Conservation (phyloP, 2,797 vertebrate genomes). For the Eulemur rubriventer region DNA sequence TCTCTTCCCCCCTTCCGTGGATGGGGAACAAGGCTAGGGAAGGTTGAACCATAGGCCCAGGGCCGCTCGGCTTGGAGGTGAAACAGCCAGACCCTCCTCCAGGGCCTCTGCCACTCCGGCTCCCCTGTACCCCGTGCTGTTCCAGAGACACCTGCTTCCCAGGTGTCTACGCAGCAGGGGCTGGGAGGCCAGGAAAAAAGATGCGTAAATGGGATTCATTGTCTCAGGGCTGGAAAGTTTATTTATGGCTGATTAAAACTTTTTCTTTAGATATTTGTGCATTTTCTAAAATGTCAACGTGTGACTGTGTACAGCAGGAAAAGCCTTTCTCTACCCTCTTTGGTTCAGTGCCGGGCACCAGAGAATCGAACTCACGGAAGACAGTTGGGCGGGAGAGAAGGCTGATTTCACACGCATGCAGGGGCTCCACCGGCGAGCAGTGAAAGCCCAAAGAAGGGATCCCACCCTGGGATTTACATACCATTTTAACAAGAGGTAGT, state of each 20-base stretch:
- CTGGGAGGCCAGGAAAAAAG: not conserved
- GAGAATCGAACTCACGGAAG: not conserved
- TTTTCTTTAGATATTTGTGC: not conserved
- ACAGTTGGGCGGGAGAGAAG: not conserved
- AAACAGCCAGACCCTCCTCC: too few species aligned
- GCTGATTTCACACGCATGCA: not conserved
- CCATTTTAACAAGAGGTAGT: not conserved
- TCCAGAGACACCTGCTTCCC: accelerated
- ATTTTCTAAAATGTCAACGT: not conserved
- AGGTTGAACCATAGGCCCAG: not conserved
- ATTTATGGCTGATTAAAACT: not conserved
- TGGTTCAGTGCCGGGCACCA: not conserved
- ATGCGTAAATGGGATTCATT: not conserved
- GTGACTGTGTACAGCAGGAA: not conserved
- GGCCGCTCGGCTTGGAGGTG: not conserved
- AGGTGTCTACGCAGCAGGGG: accelerated
- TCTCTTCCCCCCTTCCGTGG: not conserved
- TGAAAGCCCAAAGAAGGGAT: not conserved
- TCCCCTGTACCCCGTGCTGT: accelerated
- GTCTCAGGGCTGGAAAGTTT: not conserved
- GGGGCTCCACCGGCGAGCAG: not conserved
- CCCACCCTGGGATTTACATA: too few species aligned
- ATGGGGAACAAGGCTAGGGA: not conserved
- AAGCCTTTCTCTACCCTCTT: not conserved
- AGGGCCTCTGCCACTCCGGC: accelerated